Base-by-base conservation (phyloP, 2,888 invertebrate species). In the Yponomeuta evonymella region DNA sequence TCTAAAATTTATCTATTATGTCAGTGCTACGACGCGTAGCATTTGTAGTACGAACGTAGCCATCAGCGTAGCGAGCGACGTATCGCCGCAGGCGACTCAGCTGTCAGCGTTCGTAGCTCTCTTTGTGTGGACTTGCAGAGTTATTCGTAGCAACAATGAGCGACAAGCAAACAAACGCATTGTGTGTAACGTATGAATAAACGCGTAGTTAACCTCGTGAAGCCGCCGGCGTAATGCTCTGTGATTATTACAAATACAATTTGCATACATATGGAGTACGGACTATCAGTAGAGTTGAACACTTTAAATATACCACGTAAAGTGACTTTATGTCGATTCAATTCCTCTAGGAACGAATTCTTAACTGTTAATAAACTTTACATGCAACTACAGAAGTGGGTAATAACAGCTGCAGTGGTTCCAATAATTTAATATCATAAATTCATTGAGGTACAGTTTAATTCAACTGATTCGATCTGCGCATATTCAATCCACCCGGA, bases 81-180 rank as follows among this genome's bases (percentile, higher is more conserved):
- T 74, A 79, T 76, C 75, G 80, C 85, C 81, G 79, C 82, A 81
- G 88, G 87, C 69, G 23, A 30, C 51, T 51, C 48, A 36, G 67
- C 67, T 36, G 67, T 67, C 67, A 30, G 29, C 64, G 64, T 23
- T 23, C 23, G 23, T 30, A 23, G 64, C 64, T 58, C 51, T 58
- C 51, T 58, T 58, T 58, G 51, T 58, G 51, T 15, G 15, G 51
- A 58, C 51, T 58, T 58, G 51, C 15, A 58, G 51, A 58, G 51
- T 58, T 58, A 58, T 58, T 58, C 51, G 51, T 58, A 2, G 15
- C 51, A 58, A 58, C 51, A 88, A 88, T 82, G 83, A 85, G 79
- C 83, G 86, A 90, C 89, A 88, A 89, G 87, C 86, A 90, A 91
- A 90, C 89, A 90, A 58, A 78, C 74, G 81, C 79, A 87, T 89